Percentiles rank a stretch among this genome's conserved stretches.
phyloP scores from a whole-genome alignment of 1,140 invertebrate species.

The Lucilia cuprina region DNA sequence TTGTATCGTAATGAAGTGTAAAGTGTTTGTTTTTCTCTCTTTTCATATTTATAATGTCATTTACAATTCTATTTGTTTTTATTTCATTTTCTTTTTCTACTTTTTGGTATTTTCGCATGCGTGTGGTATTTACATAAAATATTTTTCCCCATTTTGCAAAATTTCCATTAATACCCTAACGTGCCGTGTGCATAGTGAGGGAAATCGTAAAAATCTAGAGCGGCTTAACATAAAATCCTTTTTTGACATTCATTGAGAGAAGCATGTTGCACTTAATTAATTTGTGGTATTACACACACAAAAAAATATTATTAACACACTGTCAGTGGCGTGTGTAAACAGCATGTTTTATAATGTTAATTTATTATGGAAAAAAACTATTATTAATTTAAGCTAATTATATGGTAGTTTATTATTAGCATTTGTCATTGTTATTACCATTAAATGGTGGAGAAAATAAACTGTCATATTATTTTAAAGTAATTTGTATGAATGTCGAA shows the following conservation, averaged over 20 bases:
- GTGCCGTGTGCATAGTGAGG: no score
- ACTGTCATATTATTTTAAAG: no score
- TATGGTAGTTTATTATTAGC: neutral
- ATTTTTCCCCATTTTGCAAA: no score
- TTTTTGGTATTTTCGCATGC: neutral
- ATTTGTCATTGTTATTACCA: neutral
- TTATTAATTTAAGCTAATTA: neutral
- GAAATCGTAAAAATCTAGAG: neutral
- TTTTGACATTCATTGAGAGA: neutral
- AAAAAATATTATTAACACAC: neutral
- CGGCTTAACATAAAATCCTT: neutral
- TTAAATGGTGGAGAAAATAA: neutral
- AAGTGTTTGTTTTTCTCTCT: no score
- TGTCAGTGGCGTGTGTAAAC: neutral
- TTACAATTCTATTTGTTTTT: no score
- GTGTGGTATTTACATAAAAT: neutral
- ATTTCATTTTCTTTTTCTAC: no score
- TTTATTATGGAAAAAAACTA: neutral
- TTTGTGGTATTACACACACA: neutral
- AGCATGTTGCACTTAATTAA: conserved; percentile 7
- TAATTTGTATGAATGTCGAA: no score
- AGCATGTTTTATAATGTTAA: neutral
- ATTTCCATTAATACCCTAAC: no score
- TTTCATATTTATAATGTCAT: neutral
- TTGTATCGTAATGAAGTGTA: neutral